phyloP scores from a whole-genome alignment of 2,113 vertebrate genomes.

The Cariama cristata region DNA sequence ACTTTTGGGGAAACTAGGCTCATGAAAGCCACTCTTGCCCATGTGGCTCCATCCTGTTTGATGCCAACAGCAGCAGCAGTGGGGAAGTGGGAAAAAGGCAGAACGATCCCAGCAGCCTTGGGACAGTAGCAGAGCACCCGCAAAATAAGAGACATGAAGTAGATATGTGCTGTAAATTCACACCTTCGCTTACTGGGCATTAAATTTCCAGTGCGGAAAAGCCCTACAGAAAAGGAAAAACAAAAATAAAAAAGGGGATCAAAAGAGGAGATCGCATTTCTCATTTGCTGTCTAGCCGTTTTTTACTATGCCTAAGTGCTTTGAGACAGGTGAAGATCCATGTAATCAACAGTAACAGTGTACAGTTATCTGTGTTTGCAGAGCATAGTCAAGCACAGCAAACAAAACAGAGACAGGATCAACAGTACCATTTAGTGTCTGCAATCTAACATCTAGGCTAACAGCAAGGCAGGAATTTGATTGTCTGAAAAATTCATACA shows the following conservation, averaged over 20 bases:
- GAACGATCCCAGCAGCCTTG: neutral
- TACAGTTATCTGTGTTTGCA: neutral
- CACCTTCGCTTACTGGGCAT: neutral
- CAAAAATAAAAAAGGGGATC: rapidly evolving
- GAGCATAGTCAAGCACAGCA: neutral
- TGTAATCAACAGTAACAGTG: neutral
- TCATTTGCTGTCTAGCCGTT: neutral
- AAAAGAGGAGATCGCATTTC: neutral
- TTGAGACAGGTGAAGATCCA: neutral
- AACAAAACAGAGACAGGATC: neutral
- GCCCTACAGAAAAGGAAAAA: neutral
- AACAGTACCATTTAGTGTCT: neutral
- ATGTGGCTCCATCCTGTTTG: neutral
- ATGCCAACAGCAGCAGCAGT: neutral
- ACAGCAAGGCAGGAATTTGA: neutral
- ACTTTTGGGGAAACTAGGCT: neutral
- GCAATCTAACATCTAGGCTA: neutral
- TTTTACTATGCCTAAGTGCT: neutral
- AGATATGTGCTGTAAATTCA: neutral
- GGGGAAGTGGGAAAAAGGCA: neutral
- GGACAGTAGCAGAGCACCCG: neutral
- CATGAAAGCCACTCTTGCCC: neutral
- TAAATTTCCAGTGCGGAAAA: neutral
- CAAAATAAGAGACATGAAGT: neutral
- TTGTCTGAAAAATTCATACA: neutral